Percentiles rank a stretch among this genome's conserved stretches.
These are phyloP conservation scores for Heliornis fulica DNA, from an alignment of 2,113 vertebrate genomes.

Conservation along the genomic window DNA sequence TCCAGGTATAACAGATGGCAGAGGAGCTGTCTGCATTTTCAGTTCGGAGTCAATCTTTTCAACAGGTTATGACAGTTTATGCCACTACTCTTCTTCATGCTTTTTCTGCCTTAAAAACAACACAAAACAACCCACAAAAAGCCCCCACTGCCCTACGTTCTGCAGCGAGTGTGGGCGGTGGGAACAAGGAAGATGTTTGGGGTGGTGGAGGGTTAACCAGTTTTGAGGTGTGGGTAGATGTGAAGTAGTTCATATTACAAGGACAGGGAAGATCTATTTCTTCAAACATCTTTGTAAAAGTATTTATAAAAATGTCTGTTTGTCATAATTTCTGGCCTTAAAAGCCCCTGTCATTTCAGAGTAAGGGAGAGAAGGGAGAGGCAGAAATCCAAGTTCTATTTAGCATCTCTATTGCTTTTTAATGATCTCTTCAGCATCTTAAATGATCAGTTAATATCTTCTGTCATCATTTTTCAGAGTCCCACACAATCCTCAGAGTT, in stretches of 20 bases:
- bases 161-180: not conserved
- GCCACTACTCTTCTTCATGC: not conserved
- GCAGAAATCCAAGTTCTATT: slow-evolving; percentile 18
- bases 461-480: not conserved
- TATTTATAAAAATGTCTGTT: not conserved
- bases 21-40: slow-evolving; percentile 18
- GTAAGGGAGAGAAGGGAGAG: not conserved
- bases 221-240: not conserved
- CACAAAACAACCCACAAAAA: too few species aligned
- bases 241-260: not conserved
- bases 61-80: slow-evolving; percentile 28
- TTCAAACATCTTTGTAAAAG: not conserved
- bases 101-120: not conserved
- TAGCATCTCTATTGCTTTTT: slow-evolving; percentile 31
- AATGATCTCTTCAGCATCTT: not conserved
- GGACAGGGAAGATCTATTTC: not conserved
- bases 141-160: not conserved
- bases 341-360: slow-evolving; percentile 1
- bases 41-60: slow-evolving; percentile 50
- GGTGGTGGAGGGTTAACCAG: not conserved
- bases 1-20: slow-evolving; percentile 71
- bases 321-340: slow-evolving; percentile 17
- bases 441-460: slow-evolving; percentile 42
- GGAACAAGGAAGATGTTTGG: not conserved
- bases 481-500: not conserved